Conservation (phyloP, 2,113 vertebrate species). For the Catharus fuscescens region DNA sequence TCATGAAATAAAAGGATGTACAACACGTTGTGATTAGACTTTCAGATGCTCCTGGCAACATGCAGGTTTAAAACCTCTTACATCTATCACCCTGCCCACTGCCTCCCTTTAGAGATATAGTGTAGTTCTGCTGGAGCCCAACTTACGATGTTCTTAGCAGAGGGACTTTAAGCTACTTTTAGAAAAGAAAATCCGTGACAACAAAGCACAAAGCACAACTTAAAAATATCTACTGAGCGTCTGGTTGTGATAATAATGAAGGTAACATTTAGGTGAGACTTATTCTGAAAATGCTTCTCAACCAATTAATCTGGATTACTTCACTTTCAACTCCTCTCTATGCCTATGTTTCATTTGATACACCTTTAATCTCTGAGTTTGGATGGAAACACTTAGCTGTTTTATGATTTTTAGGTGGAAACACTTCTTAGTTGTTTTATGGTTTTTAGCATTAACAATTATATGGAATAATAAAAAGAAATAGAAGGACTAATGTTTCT, state of each 20-base stretch:
- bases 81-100: rapidly evolving
- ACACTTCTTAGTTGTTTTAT: background rate
- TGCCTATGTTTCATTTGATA: background rate
- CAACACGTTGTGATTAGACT: background rate
- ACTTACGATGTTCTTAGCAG: rapidly evolving
- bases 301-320: background rate
- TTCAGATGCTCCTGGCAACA: background rate
- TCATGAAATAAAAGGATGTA: background rate
- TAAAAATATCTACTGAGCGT: background rate
- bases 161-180: background rate
- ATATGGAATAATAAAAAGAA: background rate
- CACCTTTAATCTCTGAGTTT: background rate
- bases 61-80: background rate
- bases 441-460: background rate
- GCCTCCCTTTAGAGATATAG: rapidly evolving
- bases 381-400: background rate
- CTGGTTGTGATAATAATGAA: background rate
- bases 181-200: background rate
- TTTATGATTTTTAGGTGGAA: background rate
- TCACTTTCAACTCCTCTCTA: background rate
- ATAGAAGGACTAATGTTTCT: background rate
- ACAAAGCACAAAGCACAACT: background rate
- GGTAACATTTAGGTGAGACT: background rate
- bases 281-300: background rate
- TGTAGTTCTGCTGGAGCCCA: background rate